These are phyloP conservation scores for Erebia aethiops DNA, from an alignment of 2,888 invertebrate species.

Conservation along the genomic window DNA sequence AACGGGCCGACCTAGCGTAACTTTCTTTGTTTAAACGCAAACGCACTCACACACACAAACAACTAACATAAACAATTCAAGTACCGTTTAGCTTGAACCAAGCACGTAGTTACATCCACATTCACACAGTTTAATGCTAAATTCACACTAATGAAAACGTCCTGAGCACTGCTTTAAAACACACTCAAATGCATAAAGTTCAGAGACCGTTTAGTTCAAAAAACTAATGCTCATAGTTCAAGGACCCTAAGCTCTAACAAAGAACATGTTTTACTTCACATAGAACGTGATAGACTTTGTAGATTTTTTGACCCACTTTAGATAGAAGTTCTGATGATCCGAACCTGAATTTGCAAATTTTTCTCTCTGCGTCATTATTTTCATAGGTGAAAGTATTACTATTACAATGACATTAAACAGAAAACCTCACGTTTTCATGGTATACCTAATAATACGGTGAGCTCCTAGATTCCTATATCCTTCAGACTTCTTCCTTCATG, in stretches of 20 bases:
- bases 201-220: not conserved
- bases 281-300: not conserved
- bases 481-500: no score
- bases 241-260: not conserved
- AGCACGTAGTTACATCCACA: not conserved
- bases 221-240: not conserved
- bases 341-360: no score
- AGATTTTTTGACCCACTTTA: no score
- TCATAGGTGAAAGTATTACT: no score
- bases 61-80: constrained; percentile 13
- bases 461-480: no score
- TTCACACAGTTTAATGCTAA: not conserved
- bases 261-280: not conserved
- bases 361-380: no score
- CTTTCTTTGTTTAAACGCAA: constrained; percentile 69
- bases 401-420: no score
- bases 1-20: constrained; percentile 61
- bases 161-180: not conserved
- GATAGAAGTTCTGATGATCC: no score
- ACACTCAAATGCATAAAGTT: not conserved
- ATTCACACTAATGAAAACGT: not conserved
- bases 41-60: constrained; percentile 42
- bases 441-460: no score
- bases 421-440: no score
- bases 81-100: constrained; percentile 28